Base-by-base conservation (phyloP, 2,888 invertebrate genomes). In the Tiphia femorata region DNA sequence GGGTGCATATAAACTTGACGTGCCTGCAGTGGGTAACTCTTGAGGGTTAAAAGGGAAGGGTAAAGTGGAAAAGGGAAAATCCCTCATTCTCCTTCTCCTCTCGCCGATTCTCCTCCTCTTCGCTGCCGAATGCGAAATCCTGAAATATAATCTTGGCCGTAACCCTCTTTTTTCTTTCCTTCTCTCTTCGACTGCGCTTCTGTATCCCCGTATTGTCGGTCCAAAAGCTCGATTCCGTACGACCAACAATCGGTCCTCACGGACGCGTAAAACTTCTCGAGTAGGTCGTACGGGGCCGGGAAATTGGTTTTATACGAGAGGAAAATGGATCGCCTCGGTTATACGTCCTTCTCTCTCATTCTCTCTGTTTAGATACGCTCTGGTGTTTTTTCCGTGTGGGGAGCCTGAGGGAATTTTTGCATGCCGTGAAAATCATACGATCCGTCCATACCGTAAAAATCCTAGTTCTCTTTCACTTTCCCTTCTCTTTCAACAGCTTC, bases 1-100 rank as follows among this genome's bases (percentile, higher is more conserved):
- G 54, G 76, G 77, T 71, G 75, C 76, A 77, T 70, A 80, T 82
- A 80, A 82, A 82, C 76, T 78, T 77, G 65, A 33, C 12, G 33
- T 19, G 40, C 10, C 21, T 62, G 66, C 67, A 60, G 64, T 54
- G 62, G 40, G 49, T 23, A 47, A 57, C 40, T 42, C 56, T 43
- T 30, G 47, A 19, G n/a, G n/a, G n/a, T n/a, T n/a, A 55, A 63
- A 63, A 38, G 49, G 25, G 29, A 37, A 40, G 7, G 46, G 46
- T 25, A 21, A 37, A 33, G 35, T 19, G 35, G 41, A 52, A 30
- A 53, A 42, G 52, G 30, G 30, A 12, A 7, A 2, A n/a, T n/a
- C n/a, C n/a, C n/a, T n/a, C n/a, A n/a, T n/a, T n/a, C n/a, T n/a
- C n/a, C n/a, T n/a, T n/a, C n/a, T n/a, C n/a, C n/a, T n/a, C n/a